Base-by-base conservation (phyloP, 2,113 vertebrate genomes). In the Spea bombifrons region DNA sequence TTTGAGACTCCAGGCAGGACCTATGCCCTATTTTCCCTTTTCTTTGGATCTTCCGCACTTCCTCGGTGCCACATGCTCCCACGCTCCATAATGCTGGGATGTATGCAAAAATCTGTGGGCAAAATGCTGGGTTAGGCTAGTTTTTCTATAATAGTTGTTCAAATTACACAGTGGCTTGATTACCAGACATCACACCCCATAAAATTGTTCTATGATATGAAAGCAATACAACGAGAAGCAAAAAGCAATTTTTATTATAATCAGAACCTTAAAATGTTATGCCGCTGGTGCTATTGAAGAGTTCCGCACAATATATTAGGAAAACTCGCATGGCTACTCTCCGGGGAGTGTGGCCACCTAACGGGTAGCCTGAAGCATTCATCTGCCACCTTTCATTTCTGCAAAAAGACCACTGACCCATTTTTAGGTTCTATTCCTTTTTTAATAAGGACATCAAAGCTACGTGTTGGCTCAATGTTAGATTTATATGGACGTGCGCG, bases 61-160 rank as follows among this genome's bases (percentile, higher is more conserved):
- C 81, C 77, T 67, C 83, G 74, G 69, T 78, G 30, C 82, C 81
- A 82, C 43, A 53, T 80, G 86, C 82, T 81, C 86, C 88, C 73
- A 93, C 78, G 86, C 86, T 88, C 84, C 82, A 92, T 88, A 98
- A 86, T 83, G 90, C 91, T 76, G 88, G 90, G 68, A 91, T 90
- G 88, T 98, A 99, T 84, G 90, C 92, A 83, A 85, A 89, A 81
- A 98, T 86, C 97, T 99, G 91, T 93, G 89, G 90, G 65, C 52
- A 76, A 45, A 68, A 57, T 4, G 55, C 55, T 59, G 12, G 7
- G 55, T 59, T 59, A 59, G 55, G 15, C 55, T 13, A 30, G 30
- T 30, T 30, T 30, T 30, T 30, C 30, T 30, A 30, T 30, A 30
- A 30, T 30, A 30, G 30, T 30, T 30, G 30, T 30, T 30, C 2